Conservation (phyloP, 2,113 vertebrate genomes). For the Trichechus manatus region DNA sequence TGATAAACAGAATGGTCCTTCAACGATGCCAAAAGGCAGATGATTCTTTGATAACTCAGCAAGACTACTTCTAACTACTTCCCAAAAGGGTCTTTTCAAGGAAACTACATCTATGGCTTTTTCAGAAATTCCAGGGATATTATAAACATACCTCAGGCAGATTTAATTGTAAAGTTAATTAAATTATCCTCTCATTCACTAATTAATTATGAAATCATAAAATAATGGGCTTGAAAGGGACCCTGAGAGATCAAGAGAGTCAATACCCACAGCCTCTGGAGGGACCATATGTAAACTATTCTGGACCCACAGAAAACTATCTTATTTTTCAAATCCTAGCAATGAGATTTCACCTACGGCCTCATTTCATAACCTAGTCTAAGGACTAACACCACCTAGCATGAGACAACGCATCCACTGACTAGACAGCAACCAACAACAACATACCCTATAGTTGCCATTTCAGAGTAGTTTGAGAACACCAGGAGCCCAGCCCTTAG, state of each 20-base stretch:
- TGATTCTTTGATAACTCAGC: slow-evolving; percentile 76
- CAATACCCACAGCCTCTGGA: background rate
- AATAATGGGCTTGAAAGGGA: slow-evolving; percentile 46
- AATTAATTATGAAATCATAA: slow-evolving; percentile 84
- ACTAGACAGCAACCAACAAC: background rate
- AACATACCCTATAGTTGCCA: background rate
- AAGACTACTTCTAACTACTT: slow-evolving; percentile 71
- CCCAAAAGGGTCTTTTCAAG: slow-evolving; percentile 77
- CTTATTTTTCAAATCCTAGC: background rate
- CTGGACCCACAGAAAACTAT: background rate
- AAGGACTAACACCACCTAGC: background rate
- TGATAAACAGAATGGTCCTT: slow-evolving; percentile 76
- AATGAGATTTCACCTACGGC: background rate
- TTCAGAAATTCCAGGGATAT: slow-evolving; percentile 82
- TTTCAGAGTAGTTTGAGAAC: background rate
- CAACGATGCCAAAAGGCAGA: slow-evolving; percentile 61
- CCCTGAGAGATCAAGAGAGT: slow-evolving; percentile 64
- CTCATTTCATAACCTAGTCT: background rate
- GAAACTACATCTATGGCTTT: slow-evolving; percentile 79
- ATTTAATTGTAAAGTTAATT: slow-evolving; percentile 89
- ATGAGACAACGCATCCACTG: background rate
- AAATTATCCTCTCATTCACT: slow-evolving; percentile 85
- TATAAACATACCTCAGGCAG: slow-evolving; percentile 82
- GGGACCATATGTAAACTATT: background rate
- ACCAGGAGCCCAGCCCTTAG: background rate